Percentiles rank a stretch among this genome's conserved stretches.
phyloP scores from a whole-genome alignment of 2,797 vertebrate genomes.

The Tragopan temminckii region DNA sequence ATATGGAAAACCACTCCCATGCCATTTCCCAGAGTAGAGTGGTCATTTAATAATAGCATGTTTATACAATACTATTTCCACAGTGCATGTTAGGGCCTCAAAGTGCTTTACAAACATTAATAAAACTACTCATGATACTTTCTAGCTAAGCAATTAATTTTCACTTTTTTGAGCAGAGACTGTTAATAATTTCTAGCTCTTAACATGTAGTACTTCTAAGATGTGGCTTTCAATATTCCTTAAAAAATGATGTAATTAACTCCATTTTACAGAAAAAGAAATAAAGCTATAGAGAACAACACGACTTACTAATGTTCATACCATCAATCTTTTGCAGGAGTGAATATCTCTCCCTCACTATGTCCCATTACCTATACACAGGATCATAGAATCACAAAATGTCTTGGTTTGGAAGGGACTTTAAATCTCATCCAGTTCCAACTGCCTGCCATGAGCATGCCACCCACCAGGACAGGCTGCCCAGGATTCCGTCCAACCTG shows the following conservation, averaged over 20 bases:
- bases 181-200: not conserved
- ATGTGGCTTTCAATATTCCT: not conserved
- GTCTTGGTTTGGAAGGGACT: no score
- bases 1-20: slow-evolving; percentile 64
- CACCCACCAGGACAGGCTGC: no score
- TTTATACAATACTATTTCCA: slow-evolving; percentile 58
- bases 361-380: not conserved
- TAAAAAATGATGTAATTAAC: not conserved
- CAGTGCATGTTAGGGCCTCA: not conserved
- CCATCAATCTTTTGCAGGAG: not conserved
- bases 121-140: slow-evolving; percentile 29
- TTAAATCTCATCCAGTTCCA: no score
- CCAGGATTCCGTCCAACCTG: no score
- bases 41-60: slow-evolving; percentile 58
- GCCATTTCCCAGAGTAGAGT: slow-evolving; percentile 60
- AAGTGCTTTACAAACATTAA: slow-evolving; percentile 32
- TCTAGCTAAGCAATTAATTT: slow-evolving; percentile 19
- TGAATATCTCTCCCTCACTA: not conserved
- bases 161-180: not conserved
- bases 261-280: not conserved
- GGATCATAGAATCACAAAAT: no score
- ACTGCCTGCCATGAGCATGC: no score
- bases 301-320: not conserved
- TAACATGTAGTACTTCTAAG: not conserved
- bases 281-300: not conserved